These are phyloP conservation scores for Zeugodacus cucurbitae DNA, from an alignment of 1,140 invertebrate genomes.

Conservation along the genomic window DNA sequence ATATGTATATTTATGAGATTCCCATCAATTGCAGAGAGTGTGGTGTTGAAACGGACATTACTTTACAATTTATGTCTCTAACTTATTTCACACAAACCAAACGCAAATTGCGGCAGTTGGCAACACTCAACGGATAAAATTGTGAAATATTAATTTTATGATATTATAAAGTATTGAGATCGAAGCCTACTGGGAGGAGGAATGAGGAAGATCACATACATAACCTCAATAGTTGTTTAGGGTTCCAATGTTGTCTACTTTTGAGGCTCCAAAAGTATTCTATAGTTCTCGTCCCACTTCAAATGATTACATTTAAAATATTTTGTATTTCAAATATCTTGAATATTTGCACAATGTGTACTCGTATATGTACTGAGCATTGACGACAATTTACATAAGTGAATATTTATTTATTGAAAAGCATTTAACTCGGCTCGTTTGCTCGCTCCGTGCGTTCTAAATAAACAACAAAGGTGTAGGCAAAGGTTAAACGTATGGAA, in stretches of 20 bases:
- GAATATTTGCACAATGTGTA: no score
- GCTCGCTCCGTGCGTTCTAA: background rate
- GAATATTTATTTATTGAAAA: constrained; percentile 15
- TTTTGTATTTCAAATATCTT: no score
- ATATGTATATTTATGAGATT: background rate
- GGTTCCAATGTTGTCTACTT: no score
- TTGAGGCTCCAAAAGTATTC: no score
- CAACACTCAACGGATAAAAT: background rate
- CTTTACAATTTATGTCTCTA: background rate
- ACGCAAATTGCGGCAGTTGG: background rate
- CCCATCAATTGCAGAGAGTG: background rate
- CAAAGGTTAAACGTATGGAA: background rate
- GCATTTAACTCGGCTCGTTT: background rate
- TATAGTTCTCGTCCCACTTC: no score
- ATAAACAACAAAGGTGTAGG: background rate
- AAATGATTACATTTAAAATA: no score
- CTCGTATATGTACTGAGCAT: no score
- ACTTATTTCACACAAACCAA: background rate
- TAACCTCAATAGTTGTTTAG: no score
- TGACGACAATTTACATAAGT: background rate
- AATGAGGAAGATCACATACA: no score
- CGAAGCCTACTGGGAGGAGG: no score
- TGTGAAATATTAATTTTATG: background rate
- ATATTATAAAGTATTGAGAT: no score
- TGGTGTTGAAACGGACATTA: background rate